A percentile compares a stretch with the other conserved stretches of the same genome.
phyloP scores from a whole-genome alignment of 2,888 invertebrate genomes.

The Drosophila nr. perissopoda region DNA sequence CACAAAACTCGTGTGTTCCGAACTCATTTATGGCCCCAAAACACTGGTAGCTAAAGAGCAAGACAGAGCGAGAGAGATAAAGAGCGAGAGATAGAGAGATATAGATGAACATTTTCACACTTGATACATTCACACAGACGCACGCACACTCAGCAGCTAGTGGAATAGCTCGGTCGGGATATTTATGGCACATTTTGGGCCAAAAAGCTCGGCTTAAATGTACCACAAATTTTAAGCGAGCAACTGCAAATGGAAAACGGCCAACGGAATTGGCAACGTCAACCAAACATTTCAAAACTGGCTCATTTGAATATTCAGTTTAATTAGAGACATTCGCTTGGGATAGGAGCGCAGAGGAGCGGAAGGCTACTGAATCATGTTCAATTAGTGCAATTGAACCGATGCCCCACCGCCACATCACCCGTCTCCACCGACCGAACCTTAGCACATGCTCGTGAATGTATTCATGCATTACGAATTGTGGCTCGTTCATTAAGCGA shows the following conservation, averaged over 20 bases:
- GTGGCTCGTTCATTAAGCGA: slow-evolving; percentile 3
- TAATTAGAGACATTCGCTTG: slow-evolving; percentile 61
- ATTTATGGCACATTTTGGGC: slow-evolving; percentile 49
- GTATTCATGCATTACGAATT: slow-evolving; percentile 15
- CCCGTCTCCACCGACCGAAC: background rate
- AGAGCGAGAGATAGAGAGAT: background rate
- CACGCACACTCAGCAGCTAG: background rate
- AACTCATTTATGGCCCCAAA: slow-evolving; percentile 24
- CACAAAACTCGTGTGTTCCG: slow-evolving; percentile 15
- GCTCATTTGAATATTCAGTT: slow-evolving; percentile 66
- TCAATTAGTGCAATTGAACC: slow-evolving; percentile 73
- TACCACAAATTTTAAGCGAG: slow-evolving; percentile 49
- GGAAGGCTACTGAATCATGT: slow-evolving; percentile 62
- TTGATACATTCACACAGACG: slow-evolving; percentile 27
- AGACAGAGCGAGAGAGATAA: background rate
- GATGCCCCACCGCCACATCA: background rate
- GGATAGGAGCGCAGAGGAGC: background rate
- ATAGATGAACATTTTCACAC: slow-evolving; percentile 38
- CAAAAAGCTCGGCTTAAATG: slow-evolving; percentile 50
- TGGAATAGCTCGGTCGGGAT: slow-evolving; percentile 29
- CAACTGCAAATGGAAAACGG: background rate
- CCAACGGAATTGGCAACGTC: slow-evolving; percentile 27
- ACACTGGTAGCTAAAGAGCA: slow-evolving; percentile 10
- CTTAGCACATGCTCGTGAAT: slow-evolving; percentile 30
- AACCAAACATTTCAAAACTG: slow-evolving; percentile 25